Conservation (phyloP, 2,888 invertebrate genomes). For the Steromphala cineraria region DNA sequence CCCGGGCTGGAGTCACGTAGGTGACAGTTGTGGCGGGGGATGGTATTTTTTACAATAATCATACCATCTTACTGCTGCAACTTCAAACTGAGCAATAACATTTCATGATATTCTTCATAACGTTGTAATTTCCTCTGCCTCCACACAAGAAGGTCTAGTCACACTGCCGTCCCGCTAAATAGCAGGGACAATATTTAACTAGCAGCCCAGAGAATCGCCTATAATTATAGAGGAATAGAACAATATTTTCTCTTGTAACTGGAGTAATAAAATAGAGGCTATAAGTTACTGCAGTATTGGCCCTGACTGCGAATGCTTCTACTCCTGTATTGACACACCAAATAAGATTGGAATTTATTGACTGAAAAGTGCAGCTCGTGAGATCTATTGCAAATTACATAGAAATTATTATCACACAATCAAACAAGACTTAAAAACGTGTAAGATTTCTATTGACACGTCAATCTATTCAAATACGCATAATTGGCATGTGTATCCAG, state of each 20-base stretch:
- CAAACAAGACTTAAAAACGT: constrained; percentile 1
- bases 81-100: constrained; percentile 14
- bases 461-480: background rate
- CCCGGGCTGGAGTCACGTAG: constrained; percentile 16
- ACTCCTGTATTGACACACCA: constrained; percentile 31
- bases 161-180: constrained; percentile 19
- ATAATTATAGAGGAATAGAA: constrained; percentile 36
- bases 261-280: constrained; percentile 28
- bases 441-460: background rate
- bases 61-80: constrained; percentile 6
- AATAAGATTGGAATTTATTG: constrained; percentile 32
- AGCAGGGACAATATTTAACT: constrained; percentile 33
- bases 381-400: constrained; percentile 38
- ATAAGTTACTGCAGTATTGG: background rate
- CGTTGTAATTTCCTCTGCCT: constrained; percentile 24
- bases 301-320: background rate
- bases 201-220: constrained; percentile 28
- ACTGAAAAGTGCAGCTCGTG: constrained; percentile 26
- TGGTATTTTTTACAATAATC: background rate
- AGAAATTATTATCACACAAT: constrained; percentile 32
- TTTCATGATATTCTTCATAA: constrained; percentile 19
- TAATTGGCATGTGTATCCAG: too few relatives aligned
- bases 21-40: constrained; percentile 14
- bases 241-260: constrained; percentile 35
- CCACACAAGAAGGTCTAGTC: background rate